Evolutionary conservation across 2,888 invertebrate genomes (phyloP).

Genomic region (Dilophus febrilis): DNA sequence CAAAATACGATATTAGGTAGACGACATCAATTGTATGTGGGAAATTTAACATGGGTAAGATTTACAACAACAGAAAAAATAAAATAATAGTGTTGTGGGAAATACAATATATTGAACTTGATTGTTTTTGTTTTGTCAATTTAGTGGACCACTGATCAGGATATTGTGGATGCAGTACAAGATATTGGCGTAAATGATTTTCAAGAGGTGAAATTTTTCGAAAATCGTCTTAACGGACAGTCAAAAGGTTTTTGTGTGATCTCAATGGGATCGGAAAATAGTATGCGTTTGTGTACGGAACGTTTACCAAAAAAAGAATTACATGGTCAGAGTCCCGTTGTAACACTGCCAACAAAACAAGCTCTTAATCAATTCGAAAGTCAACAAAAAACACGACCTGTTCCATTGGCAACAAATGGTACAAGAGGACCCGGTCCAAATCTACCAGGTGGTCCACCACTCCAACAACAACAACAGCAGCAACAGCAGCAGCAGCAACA

Average conservation of each 20-base stretch:
- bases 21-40: slow-evolving; percentile 86
- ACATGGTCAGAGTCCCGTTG: slow-evolving; percentile 88
- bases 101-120: slow-evolving; percentile 1
- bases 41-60: slow-evolving; percentile 95
- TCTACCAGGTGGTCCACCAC: slow-evolving; percentile 29
- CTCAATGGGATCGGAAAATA: slow-evolving; percentile 81
- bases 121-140: not conserved
- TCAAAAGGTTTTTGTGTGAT: slow-evolving; percentile 97
- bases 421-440: slow-evolving; percentile 30
- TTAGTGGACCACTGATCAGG: slow-evolving; percentile 96
- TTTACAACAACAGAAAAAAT: slow-evolving; percentile 18
- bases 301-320: slow-evolving; percentile 87
- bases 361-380: slow-evolving; percentile 74
- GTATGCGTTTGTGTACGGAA: slow-evolving; percentile 79
- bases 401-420: slow-evolving; percentile 47
- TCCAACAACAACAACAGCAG: too few species aligned
- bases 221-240: slow-evolving; percentile 96
- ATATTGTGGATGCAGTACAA: slow-evolving; percentile 78
- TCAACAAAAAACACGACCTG: slow-evolving; percentile 76
- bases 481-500: not conserved
- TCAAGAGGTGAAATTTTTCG: slow-evolving; percentile 94
- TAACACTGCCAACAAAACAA: slow-evolving; percentile 90
- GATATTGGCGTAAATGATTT: slow-evolving; percentile 84
- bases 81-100: too few species aligned
- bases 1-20: too few species aligned